Evolutionary conservation across 2,113 vertebrate species (phyloP).

Genomic region (Myotis lucifugus): DNA sequence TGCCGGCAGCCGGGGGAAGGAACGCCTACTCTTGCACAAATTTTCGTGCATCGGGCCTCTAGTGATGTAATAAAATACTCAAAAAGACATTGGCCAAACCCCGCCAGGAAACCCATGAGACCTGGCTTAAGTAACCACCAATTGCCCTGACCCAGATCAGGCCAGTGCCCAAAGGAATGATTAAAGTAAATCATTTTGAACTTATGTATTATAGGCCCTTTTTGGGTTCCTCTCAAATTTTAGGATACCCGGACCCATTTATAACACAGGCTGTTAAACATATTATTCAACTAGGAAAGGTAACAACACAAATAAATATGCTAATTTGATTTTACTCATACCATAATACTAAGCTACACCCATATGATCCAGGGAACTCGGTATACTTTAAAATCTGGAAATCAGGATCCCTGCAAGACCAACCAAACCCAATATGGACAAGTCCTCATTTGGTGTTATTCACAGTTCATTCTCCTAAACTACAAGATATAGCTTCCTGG

Average conservation of each 20-base stretch:
- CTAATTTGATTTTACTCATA: background rate
- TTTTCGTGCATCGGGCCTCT: too few species aligned
- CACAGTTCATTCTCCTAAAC: background rate
- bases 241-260: background rate
- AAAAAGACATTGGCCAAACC: background rate
- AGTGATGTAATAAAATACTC: background rate
- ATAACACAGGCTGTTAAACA: background rate
- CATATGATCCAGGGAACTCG: background rate
- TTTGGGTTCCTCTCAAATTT: background rate
- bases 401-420: background rate
- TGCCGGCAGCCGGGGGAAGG: too few species aligned
- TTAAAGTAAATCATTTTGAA: background rate
- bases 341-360: background rate
- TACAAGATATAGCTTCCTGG: background rate
- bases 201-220: background rate
- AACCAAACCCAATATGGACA: background rate
- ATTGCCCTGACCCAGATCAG: too few species aligned
- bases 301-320: background rate
- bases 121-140: background rate
- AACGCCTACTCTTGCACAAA: too few species aligned
- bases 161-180: too few species aligned
- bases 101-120: background rate
- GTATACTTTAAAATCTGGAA: background rate
- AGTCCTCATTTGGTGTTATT: background rate
- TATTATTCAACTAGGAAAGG: background rate